Conservation (phyloP, 2,797 vertebrate species). For the Cynopterus sphinx region DNA sequence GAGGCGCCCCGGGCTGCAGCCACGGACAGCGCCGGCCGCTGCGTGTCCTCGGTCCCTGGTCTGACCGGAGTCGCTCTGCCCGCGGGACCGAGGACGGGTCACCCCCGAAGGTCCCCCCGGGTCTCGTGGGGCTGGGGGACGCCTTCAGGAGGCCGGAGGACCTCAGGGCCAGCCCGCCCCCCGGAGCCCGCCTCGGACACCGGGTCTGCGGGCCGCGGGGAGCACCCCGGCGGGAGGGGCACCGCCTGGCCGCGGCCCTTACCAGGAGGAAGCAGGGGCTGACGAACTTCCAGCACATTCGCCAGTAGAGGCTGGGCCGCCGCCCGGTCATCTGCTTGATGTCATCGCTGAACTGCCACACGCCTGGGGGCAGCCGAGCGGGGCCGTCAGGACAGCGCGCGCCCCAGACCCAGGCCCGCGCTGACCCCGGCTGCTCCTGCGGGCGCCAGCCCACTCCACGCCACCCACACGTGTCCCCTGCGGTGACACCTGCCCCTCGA, state of each 20-base stretch:
- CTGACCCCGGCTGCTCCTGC: neutral
- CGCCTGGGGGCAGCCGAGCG: conserved; percentile 82
- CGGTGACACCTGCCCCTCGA: neutral
- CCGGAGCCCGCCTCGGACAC: neutral
- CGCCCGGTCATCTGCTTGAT: conserved; percentile 94
- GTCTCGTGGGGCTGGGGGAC: accelerated
- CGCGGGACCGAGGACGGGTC: accelerated
- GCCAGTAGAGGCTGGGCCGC: conserved; percentile 92
- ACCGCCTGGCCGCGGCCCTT: conserved; percentile 36
- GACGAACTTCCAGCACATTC: conserved; percentile 95
- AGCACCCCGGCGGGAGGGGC: too few species aligned
- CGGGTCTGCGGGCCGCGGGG: neutral
- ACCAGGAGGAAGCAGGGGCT: conserved; percentile 95
- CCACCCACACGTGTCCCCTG: accelerated
- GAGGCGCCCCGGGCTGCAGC: neutral
- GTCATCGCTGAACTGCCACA: conserved; percentile 94
- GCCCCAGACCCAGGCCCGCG: accelerated
- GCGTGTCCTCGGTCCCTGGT: neutral
- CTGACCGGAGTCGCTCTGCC: neutral
- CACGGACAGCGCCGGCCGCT: accelerated
- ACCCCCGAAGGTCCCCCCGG: accelerated
- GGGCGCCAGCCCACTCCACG: too few species aligned
- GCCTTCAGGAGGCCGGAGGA: too few species aligned
- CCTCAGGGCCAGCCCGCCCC: too few species aligned
- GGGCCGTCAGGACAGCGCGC: accelerated